A percentile compares a stretch with the other conserved stretches of the same genome.
phyloP scores from a whole-genome alignment of 2,113 vertebrate species.

The Alaudala cheleensis region DNA sequence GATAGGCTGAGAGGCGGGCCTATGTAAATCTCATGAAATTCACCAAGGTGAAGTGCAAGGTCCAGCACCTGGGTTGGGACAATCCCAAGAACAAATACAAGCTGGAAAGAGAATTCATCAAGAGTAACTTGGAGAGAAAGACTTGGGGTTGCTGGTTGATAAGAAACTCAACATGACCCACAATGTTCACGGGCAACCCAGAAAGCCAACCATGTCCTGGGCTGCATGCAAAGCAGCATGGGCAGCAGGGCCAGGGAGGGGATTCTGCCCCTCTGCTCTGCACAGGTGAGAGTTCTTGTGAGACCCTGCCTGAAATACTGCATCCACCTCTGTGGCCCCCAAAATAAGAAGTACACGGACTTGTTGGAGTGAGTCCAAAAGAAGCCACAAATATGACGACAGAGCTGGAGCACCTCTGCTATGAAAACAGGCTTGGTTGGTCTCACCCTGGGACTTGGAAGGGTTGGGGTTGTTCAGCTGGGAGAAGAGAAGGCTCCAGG shows the following conservation, averaged over 20 bases:
- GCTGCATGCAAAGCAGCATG: fast-evolving
- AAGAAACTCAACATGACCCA: neutral
- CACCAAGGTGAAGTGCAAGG: neutral
- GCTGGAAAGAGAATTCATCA: neutral
- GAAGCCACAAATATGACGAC: neutral
- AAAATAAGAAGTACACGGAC: neutral
- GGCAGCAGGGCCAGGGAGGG: fast-evolving
- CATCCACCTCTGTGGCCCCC: neutral
- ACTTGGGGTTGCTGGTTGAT: neutral
- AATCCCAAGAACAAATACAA: neutral
- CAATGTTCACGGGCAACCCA: neutral
- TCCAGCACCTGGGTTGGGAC: neutral
- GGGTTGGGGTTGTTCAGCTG: fast-evolving
- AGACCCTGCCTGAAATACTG: neutral
- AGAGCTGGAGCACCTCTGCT: neutral
- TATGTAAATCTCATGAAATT: neutral
- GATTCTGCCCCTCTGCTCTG: neutral
- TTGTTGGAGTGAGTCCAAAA: neutral
- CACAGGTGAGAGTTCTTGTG: neutral
- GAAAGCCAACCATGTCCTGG: neutral
- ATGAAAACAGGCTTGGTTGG: neutral
- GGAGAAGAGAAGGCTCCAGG: neutral
- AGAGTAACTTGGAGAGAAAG: neutral
- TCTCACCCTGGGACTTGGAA: neutral
- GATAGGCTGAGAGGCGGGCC: neutral